Evolutionary conservation across 2,888 invertebrate genomes (phyloP).

Genomic region (Elmis aenea): DNA sequence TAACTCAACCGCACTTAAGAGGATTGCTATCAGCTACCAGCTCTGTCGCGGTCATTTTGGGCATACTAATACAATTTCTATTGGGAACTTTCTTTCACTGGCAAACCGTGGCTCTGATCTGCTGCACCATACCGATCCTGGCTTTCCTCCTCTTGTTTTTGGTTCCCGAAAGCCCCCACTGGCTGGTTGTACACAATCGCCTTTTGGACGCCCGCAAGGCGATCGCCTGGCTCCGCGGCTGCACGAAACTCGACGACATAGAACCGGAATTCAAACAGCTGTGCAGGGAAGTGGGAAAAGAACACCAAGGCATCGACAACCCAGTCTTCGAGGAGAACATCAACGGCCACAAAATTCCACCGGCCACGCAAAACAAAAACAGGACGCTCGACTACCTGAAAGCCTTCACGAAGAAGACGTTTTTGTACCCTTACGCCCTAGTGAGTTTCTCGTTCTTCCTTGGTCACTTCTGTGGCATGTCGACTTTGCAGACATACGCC

Average conservation of each 20-base stretch:
- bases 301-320: slow-evolving; percentile 22
- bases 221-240: slow-evolving; percentile 75
- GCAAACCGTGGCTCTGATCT: slow-evolving; percentile 66
- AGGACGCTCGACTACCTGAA: slow-evolving; percentile 33
- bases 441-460: slow-evolving; percentile 66
- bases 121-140: slow-evolving; percentile 59
- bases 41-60: slow-evolving; percentile 69
- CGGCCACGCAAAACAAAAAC: slow-evolving; percentile 3
- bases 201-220: slow-evolving; percentile 62
- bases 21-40: slow-evolving; percentile 71
- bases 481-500: slow-evolving; percentile 68
- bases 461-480: slow-evolving; percentile 71
- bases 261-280: slow-evolving; percentile 57
- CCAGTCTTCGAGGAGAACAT: slow-evolving; percentile 21
- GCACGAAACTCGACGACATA: slow-evolving; percentile 60
- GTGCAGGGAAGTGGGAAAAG: slow-evolving; percentile 12
- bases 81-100: slow-evolving; percentile 66
- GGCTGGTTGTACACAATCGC: slow-evolving; percentile 67
- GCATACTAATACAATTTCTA: slow-evolving; percentile 71
- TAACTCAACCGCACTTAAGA: slow-evolving; percentile 73
- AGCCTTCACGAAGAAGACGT: slow-evolving; percentile 56
- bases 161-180: slow-evolving; percentile 78
- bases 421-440: slow-evolving; percentile 63
- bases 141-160: slow-evolving; percentile 62
- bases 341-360: slow-evolving; percentile 12